These are phyloP conservation scores for Scaptodrosophila latifasciaeformis DNA, from an alignment of 2,888 invertebrate genomes.

Conservation along the genomic window DNA sequence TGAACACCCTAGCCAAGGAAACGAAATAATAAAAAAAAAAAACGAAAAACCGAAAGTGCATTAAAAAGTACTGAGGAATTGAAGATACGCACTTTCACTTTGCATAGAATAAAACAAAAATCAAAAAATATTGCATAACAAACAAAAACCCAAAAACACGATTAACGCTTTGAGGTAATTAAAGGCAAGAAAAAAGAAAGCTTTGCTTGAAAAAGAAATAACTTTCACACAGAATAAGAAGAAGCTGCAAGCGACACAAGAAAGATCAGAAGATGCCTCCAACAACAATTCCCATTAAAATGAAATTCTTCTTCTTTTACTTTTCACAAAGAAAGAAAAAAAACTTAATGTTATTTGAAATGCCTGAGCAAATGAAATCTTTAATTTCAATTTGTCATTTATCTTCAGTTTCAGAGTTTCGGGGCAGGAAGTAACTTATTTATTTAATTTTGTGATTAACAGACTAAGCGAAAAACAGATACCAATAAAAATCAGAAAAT, in stretches of 20 bases:
- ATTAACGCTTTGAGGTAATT: conserved; percentile 49
- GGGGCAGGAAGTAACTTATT: conserved; percentile 10
- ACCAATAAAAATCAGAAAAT: conserved; percentile 22
- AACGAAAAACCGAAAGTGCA: conserved; percentile 58
- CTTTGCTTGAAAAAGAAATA: conserved; percentile 33
- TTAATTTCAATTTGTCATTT: conserved; percentile 48
- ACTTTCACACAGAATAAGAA: conserved; percentile 51
- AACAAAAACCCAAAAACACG: conserved; percentile 24
- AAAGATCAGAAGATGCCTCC: conserved; percentile 23
- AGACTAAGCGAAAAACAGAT: conserved; percentile 48
- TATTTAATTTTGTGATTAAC: conserved; percentile 56
- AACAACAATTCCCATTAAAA: conserved; percentile 8
- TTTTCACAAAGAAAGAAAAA: too few species aligned
- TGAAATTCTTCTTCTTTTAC: conserved; percentile 5
- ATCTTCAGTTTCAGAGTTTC: conserved; percentile 35
- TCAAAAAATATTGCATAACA: conserved; percentile 50
- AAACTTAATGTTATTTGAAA: not conserved
- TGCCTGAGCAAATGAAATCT: conserved; percentile 27
- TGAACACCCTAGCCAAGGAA: too few species aligned
- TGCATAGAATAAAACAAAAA: conserved; percentile 22
- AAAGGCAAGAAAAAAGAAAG: conserved; percentile 26
- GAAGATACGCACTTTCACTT: conserved; percentile 47
- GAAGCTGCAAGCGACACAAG: conserved; percentile 20
- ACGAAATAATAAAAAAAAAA: too few species aligned
- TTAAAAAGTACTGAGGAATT: conserved; percentile 38